Evolutionary conservation across 1,140 invertebrate species (phyloP).

Genomic region (Drosophila suzukii): DNA sequence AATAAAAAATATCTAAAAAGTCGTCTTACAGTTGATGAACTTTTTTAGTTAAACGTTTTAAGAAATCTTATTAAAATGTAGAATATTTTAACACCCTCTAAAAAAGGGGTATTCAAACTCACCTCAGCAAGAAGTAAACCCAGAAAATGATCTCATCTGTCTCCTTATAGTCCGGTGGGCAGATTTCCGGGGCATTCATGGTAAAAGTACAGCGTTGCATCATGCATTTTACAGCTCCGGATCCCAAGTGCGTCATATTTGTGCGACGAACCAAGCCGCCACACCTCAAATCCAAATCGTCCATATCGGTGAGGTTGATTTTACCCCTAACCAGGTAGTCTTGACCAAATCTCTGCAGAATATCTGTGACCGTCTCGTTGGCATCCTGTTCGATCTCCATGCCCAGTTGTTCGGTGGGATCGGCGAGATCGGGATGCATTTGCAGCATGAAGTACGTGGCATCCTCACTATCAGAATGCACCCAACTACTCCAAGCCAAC

Average conservation of each 20-base stretch:
- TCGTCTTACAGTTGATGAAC: too few relatives aligned
- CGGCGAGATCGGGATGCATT: constrained; percentile 89
- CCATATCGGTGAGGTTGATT: constrained; percentile 89
- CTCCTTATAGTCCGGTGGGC: constrained; percentile 90
- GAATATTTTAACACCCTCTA: too few relatives aligned
- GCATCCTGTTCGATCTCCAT: constrained; percentile 90
- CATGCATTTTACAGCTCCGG: constrained; percentile 88
- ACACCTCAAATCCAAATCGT: constrained; percentile 89
- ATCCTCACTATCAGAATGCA: constrained; percentile 84
- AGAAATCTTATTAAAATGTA: neutral
- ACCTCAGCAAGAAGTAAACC: constrained; percentile 89
- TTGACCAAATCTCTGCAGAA: constrained; percentile 88
- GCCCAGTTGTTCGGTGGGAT: constrained; percentile 89
- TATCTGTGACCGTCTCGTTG: constrained; percentile 88
- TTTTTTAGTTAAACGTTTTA: too few relatives aligned
- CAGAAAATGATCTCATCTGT: constrained; percentile 91
- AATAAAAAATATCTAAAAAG: too few relatives aligned
- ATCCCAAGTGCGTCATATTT: constrained; percentile 87
- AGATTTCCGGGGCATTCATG: constrained; percentile 89
- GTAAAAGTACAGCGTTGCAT: constrained; percentile 88
- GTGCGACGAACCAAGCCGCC: constrained; percentile 88
- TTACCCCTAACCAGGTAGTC: constrained; percentile 87
- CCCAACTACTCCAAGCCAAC: constrained; percentile 62
- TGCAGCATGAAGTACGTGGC: constrained; percentile 87
- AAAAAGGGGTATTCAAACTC: neutral